Percentiles rank a stretch among this genome's conserved stretches.
phyloP scores from a whole-genome alignment of 2,888 invertebrate species.

The Epinotia nisella region DNA sequence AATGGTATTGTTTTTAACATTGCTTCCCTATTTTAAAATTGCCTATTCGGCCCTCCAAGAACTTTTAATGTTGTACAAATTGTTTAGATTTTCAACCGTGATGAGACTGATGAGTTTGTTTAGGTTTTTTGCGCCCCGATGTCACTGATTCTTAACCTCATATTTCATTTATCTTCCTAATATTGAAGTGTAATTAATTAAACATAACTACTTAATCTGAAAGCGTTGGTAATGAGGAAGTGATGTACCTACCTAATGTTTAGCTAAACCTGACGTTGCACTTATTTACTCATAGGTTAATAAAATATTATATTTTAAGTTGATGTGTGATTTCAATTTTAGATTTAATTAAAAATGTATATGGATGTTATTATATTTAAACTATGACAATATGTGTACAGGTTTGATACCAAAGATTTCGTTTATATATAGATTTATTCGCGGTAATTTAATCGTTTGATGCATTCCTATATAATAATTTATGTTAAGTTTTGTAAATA shows the following conservation, averaged over 20 bases:
- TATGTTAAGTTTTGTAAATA: conserved; percentile 36
- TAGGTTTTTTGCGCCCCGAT: too few relatives aligned
- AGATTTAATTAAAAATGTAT: conserved; percentile 54
- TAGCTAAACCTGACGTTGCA: conserved; percentile 53
- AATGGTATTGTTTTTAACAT: too few relatives aligned
- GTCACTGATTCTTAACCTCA: too few relatives aligned
- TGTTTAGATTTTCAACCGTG: too few relatives aligned
- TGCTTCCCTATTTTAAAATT: too few relatives aligned
- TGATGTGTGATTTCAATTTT: conserved; percentile 48
- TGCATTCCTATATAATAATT: conserved; percentile 33
- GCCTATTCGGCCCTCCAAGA: too few relatives aligned
- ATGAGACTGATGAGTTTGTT: too few relatives aligned
- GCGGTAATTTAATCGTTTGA: conserved; percentile 17
- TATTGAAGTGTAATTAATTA: background rate
- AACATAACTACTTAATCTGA: conserved; percentile 11
- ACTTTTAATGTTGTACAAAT: too few relatives aligned
- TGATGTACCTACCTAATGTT: conserved; percentile 44
- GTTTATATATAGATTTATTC: conserved; percentile 37
- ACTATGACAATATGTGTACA: conserved; percentile 66
- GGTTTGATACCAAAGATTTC: conserved; percentile 54
- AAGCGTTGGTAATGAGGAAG: conserved; percentile 18
- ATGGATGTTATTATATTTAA: conserved; percentile 51
- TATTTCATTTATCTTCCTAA: too few relatives aligned
- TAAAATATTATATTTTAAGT: conserved; percentile 48
- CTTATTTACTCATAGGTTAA: conserved; percentile 48